Evolutionary conservation across 2,797 vertebrate genomes (phyloP).

Genomic region (Dallia pectoralis): DNA sequence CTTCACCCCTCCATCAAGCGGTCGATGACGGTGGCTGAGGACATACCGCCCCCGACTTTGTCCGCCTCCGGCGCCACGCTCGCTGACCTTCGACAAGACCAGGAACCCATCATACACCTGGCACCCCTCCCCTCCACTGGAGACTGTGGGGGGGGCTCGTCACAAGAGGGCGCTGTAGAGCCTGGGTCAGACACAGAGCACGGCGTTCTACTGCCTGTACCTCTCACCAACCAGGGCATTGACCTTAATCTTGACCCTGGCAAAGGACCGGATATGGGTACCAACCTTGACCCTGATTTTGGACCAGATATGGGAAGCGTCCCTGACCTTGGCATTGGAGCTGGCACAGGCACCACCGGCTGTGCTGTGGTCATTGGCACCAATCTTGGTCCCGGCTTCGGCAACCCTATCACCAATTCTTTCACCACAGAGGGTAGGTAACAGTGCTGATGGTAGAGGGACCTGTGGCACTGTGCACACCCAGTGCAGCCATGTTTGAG

Average conservation of each 20-base stretch:
- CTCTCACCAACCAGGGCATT: slow-evolving; percentile 46
- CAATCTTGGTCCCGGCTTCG: slow-evolving; percentile 10
- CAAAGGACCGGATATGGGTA: background rate
- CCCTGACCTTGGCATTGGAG: background rate
- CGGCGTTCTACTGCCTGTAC: slow-evolving; percentile 67
- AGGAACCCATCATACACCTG: slow-evolving; percentile 50
- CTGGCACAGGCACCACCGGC: background rate
- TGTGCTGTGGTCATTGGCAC: no score
- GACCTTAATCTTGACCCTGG: slow-evolving; percentile 7
- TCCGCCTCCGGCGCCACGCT: slow-evolving; percentile 61
- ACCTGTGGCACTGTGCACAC: background rate
- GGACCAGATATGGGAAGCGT: background rate
- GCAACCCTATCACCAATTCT: slow-evolving; percentile 38
- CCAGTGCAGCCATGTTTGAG: background rate
- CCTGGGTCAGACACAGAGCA: slow-evolving; percentile 55
- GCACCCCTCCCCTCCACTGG: slow-evolving; percentile 50
- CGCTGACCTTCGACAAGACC: slow-evolving; percentile 57
- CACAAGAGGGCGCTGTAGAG: slow-evolving; percentile 73
- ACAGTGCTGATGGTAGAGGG: slow-evolving; percentile 21
- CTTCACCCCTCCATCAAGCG: slow-evolving; percentile 75
- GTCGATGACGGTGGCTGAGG: slow-evolving; percentile 84
- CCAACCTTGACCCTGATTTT: slow-evolving; percentile 3
- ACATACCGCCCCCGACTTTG: slow-evolving; percentile 73
- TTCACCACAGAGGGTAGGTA: slow-evolving; percentile 74
- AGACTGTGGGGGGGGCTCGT: slow-evolving; percentile 49